Evolutionary conservation across 2,797 vertebrate species (phyloP).

Genomic region (Sorex maritimensis): DNA sequence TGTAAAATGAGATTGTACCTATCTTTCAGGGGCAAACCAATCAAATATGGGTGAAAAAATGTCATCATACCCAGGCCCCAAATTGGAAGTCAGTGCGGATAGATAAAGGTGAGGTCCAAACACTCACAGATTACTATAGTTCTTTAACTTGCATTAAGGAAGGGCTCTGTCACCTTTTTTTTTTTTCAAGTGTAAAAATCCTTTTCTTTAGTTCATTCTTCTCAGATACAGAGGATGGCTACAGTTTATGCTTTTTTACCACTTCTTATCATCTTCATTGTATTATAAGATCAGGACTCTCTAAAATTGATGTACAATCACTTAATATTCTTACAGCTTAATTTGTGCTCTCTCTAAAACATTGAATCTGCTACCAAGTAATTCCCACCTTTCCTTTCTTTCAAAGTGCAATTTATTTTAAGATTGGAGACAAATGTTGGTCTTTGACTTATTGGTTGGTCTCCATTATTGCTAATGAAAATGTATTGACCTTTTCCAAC

Average conservation of each 20-base stretch:
- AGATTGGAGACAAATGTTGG: slow-evolving; percentile 50
- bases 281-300: background rate
- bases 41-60: slow-evolving; percentile 17
- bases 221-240: background rate
- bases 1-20: background rate
- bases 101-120: background rate
- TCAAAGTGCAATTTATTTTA: slow-evolving; percentile 57
- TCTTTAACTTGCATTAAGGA: slow-evolving; percentile 7
- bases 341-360: slow-evolving; percentile 46
- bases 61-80: background rate
- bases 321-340: background rate
- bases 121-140: slow-evolving; percentile 39
- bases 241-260: background rate
- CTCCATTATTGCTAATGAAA: slow-evolving; percentile 74
- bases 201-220: slow-evolving; percentile 40
- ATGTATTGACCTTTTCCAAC: slow-evolving; percentile 41
- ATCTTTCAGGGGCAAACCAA: slow-evolving; percentile 10
- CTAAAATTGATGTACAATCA: slow-evolving; percentile 7
- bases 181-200: background rate
- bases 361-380: background rate
- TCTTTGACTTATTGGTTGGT: slow-evolving; percentile 62
- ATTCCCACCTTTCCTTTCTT: slow-evolving; percentile 61
- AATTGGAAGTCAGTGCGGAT: background rate
- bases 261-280: slow-evolving; percentile 49
- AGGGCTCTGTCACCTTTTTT: background rate